Percentiles rank a stretch among this genome's conserved stretches.
These are phyloP conservation scores for Sphecodes monilicornis DNA, from an alignment of 2,888 invertebrate species.

Conservation along the genomic window DNA sequence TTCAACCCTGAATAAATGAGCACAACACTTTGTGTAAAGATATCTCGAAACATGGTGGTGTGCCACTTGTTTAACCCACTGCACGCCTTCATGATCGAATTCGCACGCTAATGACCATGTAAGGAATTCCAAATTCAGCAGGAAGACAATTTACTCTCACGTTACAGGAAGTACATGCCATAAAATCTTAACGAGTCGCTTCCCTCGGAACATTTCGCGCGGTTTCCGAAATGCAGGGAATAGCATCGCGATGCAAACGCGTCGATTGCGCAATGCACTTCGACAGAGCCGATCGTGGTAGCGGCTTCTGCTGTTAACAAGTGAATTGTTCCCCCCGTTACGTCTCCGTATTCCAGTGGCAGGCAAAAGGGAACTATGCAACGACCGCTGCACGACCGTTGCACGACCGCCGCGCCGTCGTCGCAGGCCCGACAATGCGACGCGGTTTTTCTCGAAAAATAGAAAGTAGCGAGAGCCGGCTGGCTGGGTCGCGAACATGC, in stretches of 20 bases:
- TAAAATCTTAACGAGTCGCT: background rate
- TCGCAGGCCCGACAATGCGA: conserved; percentile 10
- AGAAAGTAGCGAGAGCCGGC: conserved; percentile 32
- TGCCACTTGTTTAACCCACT: background rate
- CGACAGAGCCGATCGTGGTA: conserved; percentile 25
- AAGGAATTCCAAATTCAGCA: background rate
- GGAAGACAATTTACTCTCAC: background rate
- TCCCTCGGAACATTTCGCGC: background rate
- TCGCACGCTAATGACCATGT: background rate
- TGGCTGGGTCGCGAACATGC: background rate
- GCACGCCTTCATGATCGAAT: background rate
- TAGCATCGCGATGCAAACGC: conserved; percentile 26
- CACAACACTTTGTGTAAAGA: no score
- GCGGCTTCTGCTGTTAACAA: conserved; percentile 11
- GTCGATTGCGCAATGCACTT: conserved; percentile 38
- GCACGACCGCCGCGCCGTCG: background rate
- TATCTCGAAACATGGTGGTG: no score
- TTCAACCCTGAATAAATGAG: no score
- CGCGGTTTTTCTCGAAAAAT: conserved; percentile 23
- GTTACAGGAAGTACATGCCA: background rate
- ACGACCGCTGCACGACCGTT: background rate
- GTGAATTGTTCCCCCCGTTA: conserved; percentile 29
- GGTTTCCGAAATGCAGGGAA: background rate
- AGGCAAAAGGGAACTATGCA: background rate
- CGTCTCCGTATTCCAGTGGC: conserved; percentile 12